Evolutionary conservation across 2,797 vertebrate species (phyloP).

Genomic region (Malacoctenus gilli): DNA sequence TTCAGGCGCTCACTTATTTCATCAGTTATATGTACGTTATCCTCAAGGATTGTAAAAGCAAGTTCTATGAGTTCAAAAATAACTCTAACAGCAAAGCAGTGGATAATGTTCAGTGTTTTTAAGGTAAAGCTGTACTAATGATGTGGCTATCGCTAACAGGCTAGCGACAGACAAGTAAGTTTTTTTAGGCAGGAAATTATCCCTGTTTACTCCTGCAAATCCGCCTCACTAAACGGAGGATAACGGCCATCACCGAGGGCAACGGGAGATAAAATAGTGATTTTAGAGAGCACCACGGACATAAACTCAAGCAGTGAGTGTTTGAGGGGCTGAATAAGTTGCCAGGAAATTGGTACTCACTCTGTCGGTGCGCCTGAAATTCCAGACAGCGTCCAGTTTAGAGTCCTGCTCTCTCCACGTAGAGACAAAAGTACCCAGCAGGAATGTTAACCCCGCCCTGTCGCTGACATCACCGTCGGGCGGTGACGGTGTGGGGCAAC

Average conservation of each 20-base stretch:
- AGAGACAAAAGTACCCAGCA: slow-evolving; percentile 69
- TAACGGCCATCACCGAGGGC: background rate
- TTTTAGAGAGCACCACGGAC: background rate
- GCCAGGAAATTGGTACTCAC: slow-evolving; percentile 70
- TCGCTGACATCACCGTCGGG: slow-evolving; percentile 51
- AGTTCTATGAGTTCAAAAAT: too few species aligned
- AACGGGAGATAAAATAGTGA: background rate
- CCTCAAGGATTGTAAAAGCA: too few species aligned
- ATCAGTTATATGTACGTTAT: too few species aligned
- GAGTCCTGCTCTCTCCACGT: slow-evolving; percentile 74
- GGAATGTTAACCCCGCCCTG: slow-evolving; percentile 67
- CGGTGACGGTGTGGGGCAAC: background rate
- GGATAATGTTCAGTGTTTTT: too few species aligned
- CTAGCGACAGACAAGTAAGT: slow-evolving; percentile 61
- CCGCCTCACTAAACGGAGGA: slow-evolving; percentile 4
- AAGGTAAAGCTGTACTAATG: slow-evolving; percentile 43
- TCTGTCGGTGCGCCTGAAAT: slow-evolving; percentile 67
- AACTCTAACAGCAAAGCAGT: too few species aligned
- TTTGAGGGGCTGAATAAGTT: slow-evolving; percentile 31
- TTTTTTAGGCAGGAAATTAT: slow-evolving; percentile 62
- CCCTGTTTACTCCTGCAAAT: slow-evolving; percentile 21
- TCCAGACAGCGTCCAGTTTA: slow-evolving; percentile 72
- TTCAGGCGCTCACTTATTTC: too few species aligned
- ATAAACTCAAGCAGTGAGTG: slow-evolving; percentile 6
- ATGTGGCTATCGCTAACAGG: slow-evolving; percentile 61